Evolutionary conservation across 2,113 vertebrate species (phyloP), one percentile per base, ranked within the genome.

Genomic region (Gnathonemus longibarbis): DNA sequence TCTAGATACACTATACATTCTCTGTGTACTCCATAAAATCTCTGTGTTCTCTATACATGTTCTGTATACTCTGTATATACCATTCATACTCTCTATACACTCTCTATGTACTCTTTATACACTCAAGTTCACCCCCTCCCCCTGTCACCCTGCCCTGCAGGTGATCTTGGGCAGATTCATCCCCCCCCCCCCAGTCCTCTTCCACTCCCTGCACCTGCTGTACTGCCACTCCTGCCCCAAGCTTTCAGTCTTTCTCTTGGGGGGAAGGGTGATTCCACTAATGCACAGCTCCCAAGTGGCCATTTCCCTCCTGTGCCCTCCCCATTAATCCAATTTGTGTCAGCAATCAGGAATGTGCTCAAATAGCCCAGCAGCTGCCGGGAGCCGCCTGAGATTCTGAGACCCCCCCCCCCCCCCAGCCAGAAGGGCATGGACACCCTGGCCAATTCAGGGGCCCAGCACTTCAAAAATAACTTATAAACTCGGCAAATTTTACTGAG

Each of bases 291-390:
- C 39, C 83, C 15, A 11, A 24, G 17, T 39, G 87, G 88, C 13
- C 87, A 77, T 88, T 45, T 70, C 62, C 62, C 9, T 70, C 62
- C 62, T 27, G n/a, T 11, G 11, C 27, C n/a, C 93, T 90, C 74
- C 91, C 66, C 70, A 89, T 95, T 39, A 94, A 95, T 95, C 95
- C 93, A 95, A 95, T 96, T 96, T 95, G 93, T 95, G 94, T 96
- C 95, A 94, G 95, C 95, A 96, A 95, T 96, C 92, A 94, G 95
- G 95, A 96, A 96, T 96, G 95, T 92, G 94, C 94, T 96, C 94
- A 95, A 95, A 95, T 96, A 94, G 95, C 95, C 93, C 88, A 91
- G 95, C 96, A 96, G 95, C 96, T 96, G 96, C 94, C 94, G 87
- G 10, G 90, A 91, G 92, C 91, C 5, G 74, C 35, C 74, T 80